Conservation (phyloP, 1,140 invertebrate genomes). For the Chrysomallon squamiferum region DNA sequence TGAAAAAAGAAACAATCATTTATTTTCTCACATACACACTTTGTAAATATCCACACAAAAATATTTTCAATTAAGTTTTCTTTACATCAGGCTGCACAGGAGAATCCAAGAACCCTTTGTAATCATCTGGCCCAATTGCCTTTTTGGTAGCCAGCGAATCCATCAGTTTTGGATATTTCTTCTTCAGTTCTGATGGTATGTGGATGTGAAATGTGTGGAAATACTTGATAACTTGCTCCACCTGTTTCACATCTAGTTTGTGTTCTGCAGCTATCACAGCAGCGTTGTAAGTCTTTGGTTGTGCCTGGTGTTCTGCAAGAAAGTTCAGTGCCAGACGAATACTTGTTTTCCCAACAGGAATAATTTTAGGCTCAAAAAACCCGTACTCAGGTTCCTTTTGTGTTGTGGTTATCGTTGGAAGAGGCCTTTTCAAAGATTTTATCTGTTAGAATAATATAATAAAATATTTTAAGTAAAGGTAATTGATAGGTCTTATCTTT, state of each 20-base stretch:
- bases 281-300: conserved; percentile 68
- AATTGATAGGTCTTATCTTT: too few relatives aligned
- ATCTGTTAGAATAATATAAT: conserved; percentile 1
- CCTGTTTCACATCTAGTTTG: conserved; percentile 67
- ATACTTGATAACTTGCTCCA: conserved; percentile 49
- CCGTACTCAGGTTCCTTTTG: conserved; percentile 59
- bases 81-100: background rate
- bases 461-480: too few relatives aligned
- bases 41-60: too few relatives aligned
- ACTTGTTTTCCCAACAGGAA: conserved; percentile 59
- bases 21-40: too few relatives aligned
- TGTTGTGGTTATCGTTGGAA: conserved; percentile 63
- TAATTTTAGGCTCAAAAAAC: conserved; percentile 46
- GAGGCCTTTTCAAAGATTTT: conserved; percentile 28
- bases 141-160: background rate
- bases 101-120: background rate
- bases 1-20: too few relatives aligned
- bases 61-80: background rate
- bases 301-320: conserved; percentile 69
- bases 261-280: conserved; percentile 72
- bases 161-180: conserved; percentile 21
- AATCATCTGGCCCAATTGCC: background rate
- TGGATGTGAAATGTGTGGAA: conserved; percentile 28
- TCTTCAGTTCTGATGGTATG: conserved; percentile 19
- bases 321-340: conserved; percentile 66